Evolutionary conservation across 2,888 invertebrate genomes (phyloP).

Genomic region (Imbricaverruca yamaguchii): DNA sequence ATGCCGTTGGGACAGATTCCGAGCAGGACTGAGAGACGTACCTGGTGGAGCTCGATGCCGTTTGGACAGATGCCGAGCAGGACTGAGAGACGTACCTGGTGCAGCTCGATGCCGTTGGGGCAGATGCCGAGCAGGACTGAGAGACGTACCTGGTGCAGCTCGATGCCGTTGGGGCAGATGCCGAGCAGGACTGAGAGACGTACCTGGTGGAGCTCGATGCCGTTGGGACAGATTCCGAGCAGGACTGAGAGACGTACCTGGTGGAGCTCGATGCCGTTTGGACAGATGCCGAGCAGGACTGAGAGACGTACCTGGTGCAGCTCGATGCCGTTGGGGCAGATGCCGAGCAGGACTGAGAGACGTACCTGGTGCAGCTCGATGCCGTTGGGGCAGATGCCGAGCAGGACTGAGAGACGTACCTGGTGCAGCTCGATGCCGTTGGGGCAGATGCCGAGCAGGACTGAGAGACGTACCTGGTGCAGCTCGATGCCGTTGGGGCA

Average conservation of each 20-base stretch:
- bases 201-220: constrained; percentile 74
- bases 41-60: constrained; percentile 78
- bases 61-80: constrained; percentile 86
- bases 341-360: constrained; percentile 66
- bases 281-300: no score
- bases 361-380: constrained; percentile 69
- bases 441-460: no score
- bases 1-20: constrained; percentile 89
- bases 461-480: no score
- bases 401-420: constrained; percentile 52
- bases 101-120: constrained; percentile 82
- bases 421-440: no score
- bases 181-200: constrained; percentile 63
- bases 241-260: constrained; percentile 49
- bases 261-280: no score
- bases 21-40: constrained; percentile 57
- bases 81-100: constrained; percentile 54
- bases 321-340: constrained; percentile 69
- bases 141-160: constrained; percentile 25
- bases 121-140: constrained; percentile 79
- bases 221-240: constrained; percentile 85
- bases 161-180: constrained; percentile 73
- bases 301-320: no score
- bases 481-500: constrained; percentile 64
- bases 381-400: constrained; percentile 86